A percentile compares a stretch with the other conserved stretches of the same genome.
Conservation (phyloP, 2,888 invertebrate species). For the Tachina fera region DNA sequence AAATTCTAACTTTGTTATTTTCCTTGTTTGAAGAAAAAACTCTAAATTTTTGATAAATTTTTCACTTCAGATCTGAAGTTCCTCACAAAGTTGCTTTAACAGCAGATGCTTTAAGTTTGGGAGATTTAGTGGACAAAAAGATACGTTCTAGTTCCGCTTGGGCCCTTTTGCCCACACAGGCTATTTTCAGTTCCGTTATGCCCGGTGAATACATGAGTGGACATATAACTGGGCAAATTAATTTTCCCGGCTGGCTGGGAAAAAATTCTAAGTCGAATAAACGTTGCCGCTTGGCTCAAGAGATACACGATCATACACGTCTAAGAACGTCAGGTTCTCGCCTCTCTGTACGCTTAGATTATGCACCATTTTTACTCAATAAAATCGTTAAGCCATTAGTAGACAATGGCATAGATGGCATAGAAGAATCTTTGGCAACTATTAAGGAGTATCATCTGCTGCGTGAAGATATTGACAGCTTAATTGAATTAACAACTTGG, state of each 20-base stretch:
- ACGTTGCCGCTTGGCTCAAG: conserved; percentile 91
- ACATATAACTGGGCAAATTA: conserved; percentile 89
- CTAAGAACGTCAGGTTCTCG: conserved; percentile 92
- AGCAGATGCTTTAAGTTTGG: conserved; percentile 93
- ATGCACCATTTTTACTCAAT: conserved; percentile 90
- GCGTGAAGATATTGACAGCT: conserved; percentile 95
- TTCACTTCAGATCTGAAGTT: conserved; percentile 83
- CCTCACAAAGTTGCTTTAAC: conserved; percentile 89
- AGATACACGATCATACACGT: conserved; percentile 93
- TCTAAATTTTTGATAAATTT: background rate
- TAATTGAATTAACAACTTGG: conserved; percentile 94
- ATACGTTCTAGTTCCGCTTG: conserved; percentile 93
- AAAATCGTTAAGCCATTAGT: conserved; percentile 90
- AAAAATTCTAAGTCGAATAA: conserved; percentile 94
- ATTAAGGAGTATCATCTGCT: conserved; percentile 93
- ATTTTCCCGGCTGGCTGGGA: conserved; percentile 98
- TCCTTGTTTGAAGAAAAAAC: background rate
- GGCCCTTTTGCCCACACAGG: conserved; percentile 93
- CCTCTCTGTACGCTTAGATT: conserved; percentile 93
- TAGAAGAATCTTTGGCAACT: conserved; percentile 87
- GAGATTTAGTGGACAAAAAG: conserved; percentile 92
- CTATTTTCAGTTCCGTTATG: conserved; percentile 94
- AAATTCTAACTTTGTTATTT: no score
- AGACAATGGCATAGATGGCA: conserved; percentile 88
- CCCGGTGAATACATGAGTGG: conserved; percentile 95